These are phyloP conservation scores for Diadumene lineata DNA, from an alignment of 92 coral and sea anemone species.

Conservation along the genomic window DNA sequence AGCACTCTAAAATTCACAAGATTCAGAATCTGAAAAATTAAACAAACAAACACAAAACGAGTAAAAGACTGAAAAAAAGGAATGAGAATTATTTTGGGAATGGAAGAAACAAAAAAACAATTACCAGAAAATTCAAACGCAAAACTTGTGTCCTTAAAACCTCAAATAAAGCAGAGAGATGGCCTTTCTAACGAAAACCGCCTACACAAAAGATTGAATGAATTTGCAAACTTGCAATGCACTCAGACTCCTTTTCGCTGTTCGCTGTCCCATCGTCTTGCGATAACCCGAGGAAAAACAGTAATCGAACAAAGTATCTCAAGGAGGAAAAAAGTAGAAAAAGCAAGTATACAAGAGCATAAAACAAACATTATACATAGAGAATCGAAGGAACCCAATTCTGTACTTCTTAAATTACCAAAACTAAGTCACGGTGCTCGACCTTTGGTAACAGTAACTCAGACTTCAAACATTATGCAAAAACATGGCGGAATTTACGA, in stretches of 20 bases:
- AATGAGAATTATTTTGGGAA: not conserved
- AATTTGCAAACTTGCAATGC: not conserved
- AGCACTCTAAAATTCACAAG: too few relatives aligned
- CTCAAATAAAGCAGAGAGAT: not conserved
- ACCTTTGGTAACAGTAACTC: slow-evolving; percentile 26
- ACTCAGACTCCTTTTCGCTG: slow-evolving; percentile 40
- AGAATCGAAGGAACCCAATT: not conserved
- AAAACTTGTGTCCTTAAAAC: not conserved
- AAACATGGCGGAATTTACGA: slow-evolving; percentile 13
- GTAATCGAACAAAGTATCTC: slow-evolving; percentile 13
- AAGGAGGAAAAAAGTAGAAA: slow-evolving; percentile 16
- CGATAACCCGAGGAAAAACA: slow-evolving; percentile 28
- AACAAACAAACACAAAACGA: too few relatives aligned
- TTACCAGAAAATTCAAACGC: not conserved
- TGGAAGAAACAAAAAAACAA: not conserved
- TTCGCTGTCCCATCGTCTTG: slow-evolving; percentile 31
- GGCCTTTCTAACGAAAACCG: slow-evolving; percentile 2
- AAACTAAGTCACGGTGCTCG: slow-evolving; percentile 6
- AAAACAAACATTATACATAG: not conserved
- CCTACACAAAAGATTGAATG: not conserved
- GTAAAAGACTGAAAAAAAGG: too few relatives aligned
- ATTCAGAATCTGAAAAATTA: too few relatives aligned
- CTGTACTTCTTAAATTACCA: slow-evolving; percentile 23
- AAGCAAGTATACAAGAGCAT: not conserved
- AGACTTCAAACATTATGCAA: not conserved